These are phyloP conservation scores for Pseudopleuronectes americanus DNA, from an alignment of 2,797 vertebrate genomes.

Conservation along the genomic window DNA sequence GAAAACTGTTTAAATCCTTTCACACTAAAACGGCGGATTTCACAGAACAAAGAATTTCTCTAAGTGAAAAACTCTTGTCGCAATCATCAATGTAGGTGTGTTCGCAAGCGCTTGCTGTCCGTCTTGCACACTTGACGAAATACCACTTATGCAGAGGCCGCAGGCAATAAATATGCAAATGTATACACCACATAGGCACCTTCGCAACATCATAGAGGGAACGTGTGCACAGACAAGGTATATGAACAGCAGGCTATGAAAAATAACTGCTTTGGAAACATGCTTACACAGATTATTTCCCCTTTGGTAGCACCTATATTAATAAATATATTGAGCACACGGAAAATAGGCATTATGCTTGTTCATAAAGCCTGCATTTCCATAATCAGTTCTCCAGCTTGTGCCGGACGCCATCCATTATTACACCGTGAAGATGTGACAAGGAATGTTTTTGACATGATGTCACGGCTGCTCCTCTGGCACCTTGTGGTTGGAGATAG, in stretches of 20 bases:
- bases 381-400: constrained; percentile 52
- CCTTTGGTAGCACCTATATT: constrained; percentile 35
- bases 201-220: constrained; percentile 25
- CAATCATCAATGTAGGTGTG: constrained; percentile 18
- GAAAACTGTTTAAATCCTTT: constrained; percentile 31
- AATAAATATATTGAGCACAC: constrained; percentile 60
- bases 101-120: constrained; percentile 27
- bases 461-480: constrained; percentile 35
- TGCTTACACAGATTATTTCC: constrained; percentile 35
- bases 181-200: constrained; percentile 40
- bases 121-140: constrained; percentile 52
- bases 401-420: constrained; percentile 50
- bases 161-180: constrained; percentile 71
- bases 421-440: constrained; percentile 48
- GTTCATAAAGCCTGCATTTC: constrained; percentile 54
- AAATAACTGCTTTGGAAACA: constrained; percentile 54
- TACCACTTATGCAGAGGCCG: constrained; percentile 47
- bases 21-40: constrained; percentile 27
- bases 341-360: constrained; percentile 56
- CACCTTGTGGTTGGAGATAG: constrained; percentile 36
- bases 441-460: constrained; percentile 46
- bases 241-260: constrained; percentile 39
- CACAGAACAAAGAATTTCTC: constrained; percentile 27
- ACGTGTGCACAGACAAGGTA: constrained; percentile 21
- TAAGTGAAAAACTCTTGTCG: constrained; percentile 11